phyloP scores from a whole-genome alignment of 2,888 invertebrate species.

The Synergus gifuensis region DNA sequence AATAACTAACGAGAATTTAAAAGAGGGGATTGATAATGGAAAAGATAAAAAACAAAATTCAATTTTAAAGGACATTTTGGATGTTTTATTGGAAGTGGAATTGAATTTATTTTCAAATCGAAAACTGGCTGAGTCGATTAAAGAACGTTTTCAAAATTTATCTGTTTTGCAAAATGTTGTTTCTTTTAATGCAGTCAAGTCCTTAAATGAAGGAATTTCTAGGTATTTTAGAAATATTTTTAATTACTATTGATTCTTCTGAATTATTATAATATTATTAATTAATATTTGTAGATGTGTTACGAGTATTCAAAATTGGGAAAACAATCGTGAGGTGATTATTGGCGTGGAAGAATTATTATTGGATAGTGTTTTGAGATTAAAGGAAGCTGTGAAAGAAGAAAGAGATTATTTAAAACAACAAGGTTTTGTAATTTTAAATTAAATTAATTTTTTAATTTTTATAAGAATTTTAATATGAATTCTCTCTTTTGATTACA shows the following conservation, averaged over 20 bases:
- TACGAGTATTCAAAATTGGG: not conserved
- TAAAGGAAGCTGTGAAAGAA: slow-evolving; percentile 27
- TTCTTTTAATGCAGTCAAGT: not conserved
- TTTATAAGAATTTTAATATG: not conserved
- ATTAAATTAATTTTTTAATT: not conserved
- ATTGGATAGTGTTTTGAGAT: slow-evolving; percentile 4
- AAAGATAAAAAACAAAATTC: not conserved
- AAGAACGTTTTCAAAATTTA: slow-evolving; percentile 15
- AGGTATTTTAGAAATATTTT: slow-evolving; percentile 10
- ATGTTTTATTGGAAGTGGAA: slow-evolving; percentile 27
- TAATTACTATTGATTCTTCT: not conserved
- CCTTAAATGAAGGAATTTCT: slow-evolving; percentile 26
- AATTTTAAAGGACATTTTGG: slow-evolving; percentile 7
- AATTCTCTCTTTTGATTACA: not conserved
- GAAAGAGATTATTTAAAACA: slow-evolving; percentile 16
- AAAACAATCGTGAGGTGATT: slow-evolving; percentile 1
- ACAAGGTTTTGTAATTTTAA: slow-evolving; percentile 21
- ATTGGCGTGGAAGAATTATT: slow-evolving; percentile 14
- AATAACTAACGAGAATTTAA: not conserved
- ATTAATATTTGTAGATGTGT: not conserved
- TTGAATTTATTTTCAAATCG: slow-evolving; percentile 36
- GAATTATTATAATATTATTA: not conserved
- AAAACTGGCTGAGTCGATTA: slow-evolving; percentile 31
- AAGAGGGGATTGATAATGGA: not conserved
- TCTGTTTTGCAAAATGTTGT: not conserved